Conservation (phyloP, 2,888 invertebrate species). For the Sphaerophoria taeniata region DNA sequence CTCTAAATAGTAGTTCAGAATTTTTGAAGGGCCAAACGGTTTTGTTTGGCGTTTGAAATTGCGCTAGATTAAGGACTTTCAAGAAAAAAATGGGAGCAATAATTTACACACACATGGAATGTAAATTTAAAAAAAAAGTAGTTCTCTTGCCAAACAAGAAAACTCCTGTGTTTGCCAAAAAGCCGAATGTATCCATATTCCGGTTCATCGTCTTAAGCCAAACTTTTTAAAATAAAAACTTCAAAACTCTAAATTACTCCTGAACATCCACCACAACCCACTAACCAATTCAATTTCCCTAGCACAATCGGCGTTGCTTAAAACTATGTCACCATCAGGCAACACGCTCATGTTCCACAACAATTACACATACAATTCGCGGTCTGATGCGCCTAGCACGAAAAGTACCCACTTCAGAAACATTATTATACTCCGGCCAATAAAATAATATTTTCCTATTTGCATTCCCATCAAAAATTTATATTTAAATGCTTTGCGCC, state of each 20-base stretch:
- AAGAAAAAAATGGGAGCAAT: too few relatives aligned
- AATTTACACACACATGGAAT: too few relatives aligned
- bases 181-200: too few relatives aligned
- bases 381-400: conserved; percentile 57
- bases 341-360: conserved; percentile 46
- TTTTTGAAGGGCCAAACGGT: too few relatives aligned
- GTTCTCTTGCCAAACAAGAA: too few relatives aligned
- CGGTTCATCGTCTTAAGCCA: not conserved
- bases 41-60: too few relatives aligned
- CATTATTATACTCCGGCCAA: not conserved
- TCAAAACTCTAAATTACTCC: not conserved
- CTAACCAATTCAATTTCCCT: not conserved
- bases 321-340: conserved; percentile 9
- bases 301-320: not conserved
- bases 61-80: too few relatives aligned
- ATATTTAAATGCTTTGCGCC: conserved; percentile 18
- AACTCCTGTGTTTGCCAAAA: too few relatives aligned
- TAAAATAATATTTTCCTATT: conserved; percentile 53
- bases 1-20: too few relatives aligned
- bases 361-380: conserved; percentile 46
- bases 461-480: conserved; percentile 58
- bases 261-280: not conserved
- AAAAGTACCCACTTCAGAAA: conserved; percentile 6
- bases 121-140: too few relatives aligned
- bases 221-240: not conserved